Evolutionary conservation across 2,113 vertebrate species (phyloP).

Genomic region (Nyctereutes procyonoides): DNA sequence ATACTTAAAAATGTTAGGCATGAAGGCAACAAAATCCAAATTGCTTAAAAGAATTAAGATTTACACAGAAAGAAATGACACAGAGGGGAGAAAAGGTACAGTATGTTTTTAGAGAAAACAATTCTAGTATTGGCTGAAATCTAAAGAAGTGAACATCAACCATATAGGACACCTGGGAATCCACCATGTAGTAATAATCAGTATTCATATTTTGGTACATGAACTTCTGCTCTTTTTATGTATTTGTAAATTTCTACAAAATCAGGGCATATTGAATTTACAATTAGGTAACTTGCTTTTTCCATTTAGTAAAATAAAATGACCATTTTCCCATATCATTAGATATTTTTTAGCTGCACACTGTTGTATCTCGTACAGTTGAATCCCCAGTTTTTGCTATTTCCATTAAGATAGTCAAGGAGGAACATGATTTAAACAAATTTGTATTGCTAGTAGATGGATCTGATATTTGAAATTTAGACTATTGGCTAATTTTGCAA

Average conservation of each 20-base stretch:
- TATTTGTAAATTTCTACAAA: not conserved
- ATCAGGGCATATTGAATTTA: fast-evolving
- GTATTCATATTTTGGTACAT: not conserved
- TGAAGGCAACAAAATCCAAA: not conserved
- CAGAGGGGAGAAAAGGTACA: not conserved
- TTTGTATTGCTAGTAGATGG: not conserved
- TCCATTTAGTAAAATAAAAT: not conserved
- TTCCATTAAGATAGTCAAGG: not conserved
- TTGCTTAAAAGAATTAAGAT: not conserved
- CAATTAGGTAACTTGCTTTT: not conserved
- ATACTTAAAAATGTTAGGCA: not conserved
- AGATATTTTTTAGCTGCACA: not conserved
- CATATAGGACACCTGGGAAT: not conserved
- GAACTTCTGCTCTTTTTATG: not conserved
- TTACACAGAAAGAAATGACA: not conserved
- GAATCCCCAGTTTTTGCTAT: not conserved
- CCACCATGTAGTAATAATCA: not conserved
- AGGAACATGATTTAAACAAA: not conserved
- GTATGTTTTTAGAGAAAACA: not conserved
- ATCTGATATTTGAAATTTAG: not conserved
- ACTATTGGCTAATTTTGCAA: not conserved
- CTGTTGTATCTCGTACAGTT: not conserved
- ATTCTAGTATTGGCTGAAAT: not conserved
- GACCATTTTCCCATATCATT: not conserved
- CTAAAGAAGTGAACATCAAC: not conserved